phyloP scores from a whole-genome alignment of 2,113 vertebrate species.

The Cyanistes caeruleus region DNA sequence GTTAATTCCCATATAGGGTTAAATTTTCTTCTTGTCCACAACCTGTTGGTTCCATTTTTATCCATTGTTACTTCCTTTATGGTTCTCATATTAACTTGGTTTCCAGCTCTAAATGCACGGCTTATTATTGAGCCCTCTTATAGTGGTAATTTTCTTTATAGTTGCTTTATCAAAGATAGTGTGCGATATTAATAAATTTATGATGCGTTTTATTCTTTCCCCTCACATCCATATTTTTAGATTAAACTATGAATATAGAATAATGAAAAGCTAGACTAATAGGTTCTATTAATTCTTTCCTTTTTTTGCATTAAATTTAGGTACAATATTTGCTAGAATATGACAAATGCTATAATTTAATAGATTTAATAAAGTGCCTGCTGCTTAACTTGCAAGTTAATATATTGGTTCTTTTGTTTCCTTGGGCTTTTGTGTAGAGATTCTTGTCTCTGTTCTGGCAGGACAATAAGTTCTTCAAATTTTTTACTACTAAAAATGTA shows the following conservation, averaged over 20 bases:
- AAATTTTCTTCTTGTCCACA: neutral
- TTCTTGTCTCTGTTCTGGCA: neutral
- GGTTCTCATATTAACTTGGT: neutral
- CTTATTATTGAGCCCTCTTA: neutral
- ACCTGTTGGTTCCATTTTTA: neutral
- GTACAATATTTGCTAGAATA: slow-evolving; percentile 27
- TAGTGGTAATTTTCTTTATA: neutral
- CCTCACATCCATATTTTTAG: slow-evolving; percentile 24
- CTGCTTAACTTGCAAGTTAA: neutral
- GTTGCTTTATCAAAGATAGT: neutral
- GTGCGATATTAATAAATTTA: slow-evolving; percentile 29
- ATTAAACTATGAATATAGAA: slow-evolving; percentile 27
- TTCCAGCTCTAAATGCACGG: neutral
- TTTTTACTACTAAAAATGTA: neutral
- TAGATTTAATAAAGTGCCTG: neutral
- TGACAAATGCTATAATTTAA: slow-evolving; percentile 37
- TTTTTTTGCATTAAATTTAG: slow-evolving; percentile 26
- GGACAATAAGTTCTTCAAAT: neutral
- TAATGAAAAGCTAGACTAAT: slow-evolving; percentile 24
- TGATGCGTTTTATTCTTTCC: slow-evolving; percentile 33
- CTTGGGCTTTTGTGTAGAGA: neutral
- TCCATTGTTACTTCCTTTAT: neutral
- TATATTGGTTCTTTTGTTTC: neutral
- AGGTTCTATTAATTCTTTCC: slow-evolving; percentile 21
- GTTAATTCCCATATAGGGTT: neutral